These are phyloP conservation scores for Galerucella nymphaeae DNA, from an alignment of 2,888 invertebrate genomes.

Conservation along the genomic window DNA sequence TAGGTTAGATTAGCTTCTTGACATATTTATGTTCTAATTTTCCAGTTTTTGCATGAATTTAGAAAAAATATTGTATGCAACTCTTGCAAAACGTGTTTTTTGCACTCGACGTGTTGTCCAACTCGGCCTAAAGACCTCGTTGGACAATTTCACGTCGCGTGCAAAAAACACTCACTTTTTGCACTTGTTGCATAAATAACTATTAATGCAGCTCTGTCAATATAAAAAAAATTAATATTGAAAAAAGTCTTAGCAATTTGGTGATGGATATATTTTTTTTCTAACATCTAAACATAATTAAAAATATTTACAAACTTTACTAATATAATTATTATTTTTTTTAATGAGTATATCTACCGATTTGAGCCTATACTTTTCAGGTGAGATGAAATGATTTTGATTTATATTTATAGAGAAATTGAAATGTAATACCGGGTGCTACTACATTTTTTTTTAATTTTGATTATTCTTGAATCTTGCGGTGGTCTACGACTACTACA, in stretches of 20 bases:
- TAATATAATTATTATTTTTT: background rate
- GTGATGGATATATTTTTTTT: conserved; percentile 1
- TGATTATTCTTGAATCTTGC: no score
- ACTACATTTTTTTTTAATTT: background rate
- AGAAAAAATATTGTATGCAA: no score
- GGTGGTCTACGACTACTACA: no score
- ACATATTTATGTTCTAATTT: no score
- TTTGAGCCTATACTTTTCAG: conserved; percentile 44
- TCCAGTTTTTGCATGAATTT: no score
- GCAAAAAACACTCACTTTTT: no score
- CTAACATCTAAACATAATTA: conserved; percentile 19
- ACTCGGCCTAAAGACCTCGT: no score
- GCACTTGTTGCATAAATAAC: no score
- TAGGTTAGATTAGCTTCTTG: no score
- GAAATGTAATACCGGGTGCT: background rate
- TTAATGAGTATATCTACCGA: conserved; percentile 23
- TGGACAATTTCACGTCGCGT: no score
- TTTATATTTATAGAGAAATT: background rate
- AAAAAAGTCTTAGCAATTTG: background rate
- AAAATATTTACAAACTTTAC: conserved; percentile 20
- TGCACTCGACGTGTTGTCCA: no score
- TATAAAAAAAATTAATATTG: background rate
- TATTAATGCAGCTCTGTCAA: background rate
- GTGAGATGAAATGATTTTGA: conserved; percentile 29
- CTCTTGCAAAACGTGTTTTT: no score